Percentiles rank a stretch among this genome's conserved stretches.
Evolutionary conservation across 2,113 vertebrate genomes (phyloP).

Genomic region (Paracanthobrama guichenoti): DNA sequence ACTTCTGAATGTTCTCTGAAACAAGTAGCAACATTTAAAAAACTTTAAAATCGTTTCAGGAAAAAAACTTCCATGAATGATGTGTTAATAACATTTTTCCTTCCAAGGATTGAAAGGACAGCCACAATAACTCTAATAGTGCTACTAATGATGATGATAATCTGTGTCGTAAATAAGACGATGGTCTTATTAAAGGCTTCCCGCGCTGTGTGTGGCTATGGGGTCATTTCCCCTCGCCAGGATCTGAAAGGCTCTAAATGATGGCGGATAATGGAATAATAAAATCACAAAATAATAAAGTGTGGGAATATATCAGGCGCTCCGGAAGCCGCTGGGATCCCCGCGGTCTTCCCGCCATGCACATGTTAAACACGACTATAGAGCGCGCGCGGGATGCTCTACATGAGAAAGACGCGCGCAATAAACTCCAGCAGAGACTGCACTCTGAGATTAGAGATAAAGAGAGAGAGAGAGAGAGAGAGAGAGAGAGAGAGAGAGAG

Average conservation of each 20-base stretch:
- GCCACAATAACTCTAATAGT: background rate
- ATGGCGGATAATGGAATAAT: conserved; percentile 44
- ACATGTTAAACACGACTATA: conserved; percentile 56
- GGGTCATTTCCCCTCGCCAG: conserved; percentile 43
- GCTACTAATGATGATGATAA: conserved; percentile 31
- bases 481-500: no score
- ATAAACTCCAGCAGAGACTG: conserved; percentile 45
- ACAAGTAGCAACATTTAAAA: no score
- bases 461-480: background rate
- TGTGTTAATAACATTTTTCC: no score
- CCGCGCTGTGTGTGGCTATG: conserved; percentile 15
- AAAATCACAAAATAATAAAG: conserved; percentile 57
- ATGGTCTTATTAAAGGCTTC: conserved; percentile 3
- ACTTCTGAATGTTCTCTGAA: no score
- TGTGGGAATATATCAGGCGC: conserved; percentile 29
- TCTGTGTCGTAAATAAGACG: background rate
- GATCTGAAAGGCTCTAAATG: conserved; percentile 30
- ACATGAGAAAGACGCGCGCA: conserved; percentile 51
- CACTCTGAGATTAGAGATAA: background rate
- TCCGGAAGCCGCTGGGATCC: conserved; percentile 52
- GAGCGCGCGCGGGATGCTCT: conserved; percentile 39
- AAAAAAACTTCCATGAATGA: no score
- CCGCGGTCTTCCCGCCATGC: conserved; percentile 49
- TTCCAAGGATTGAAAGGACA: no score
- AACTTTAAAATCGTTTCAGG: no score